Evolutionary conservation across 2,113 vertebrate genomes (phyloP), one percentile per base, ranked within the genome.

Genomic region (Sapayoa aenigma): DNA sequence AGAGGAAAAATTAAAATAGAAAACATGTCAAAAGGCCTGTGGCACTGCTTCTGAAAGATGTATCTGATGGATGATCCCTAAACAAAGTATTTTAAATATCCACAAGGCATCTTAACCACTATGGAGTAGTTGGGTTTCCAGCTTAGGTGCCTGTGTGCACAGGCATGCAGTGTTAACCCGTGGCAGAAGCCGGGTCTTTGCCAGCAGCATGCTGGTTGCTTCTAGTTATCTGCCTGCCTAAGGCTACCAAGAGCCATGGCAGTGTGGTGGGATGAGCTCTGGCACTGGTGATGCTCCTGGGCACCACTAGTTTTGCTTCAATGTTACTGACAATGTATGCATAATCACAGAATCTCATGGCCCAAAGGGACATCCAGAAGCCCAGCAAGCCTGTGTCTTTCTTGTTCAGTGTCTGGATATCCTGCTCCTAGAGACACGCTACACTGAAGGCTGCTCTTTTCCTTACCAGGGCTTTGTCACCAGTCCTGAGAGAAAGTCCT

Each of bases 161-260:
- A 5, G 7, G 8, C 41, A 4, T 12, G 0, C 0, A 1, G 27
- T 59, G 23, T 42, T 77, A 56, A n/a, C 19, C 16, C 2, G 0
- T 2, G 7, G n/a, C 1, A 11, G 11, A 31, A 33, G 9, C 25
- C 35, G 7, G 3, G 42, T 41, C 13, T 46, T 71, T 66, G 39
- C 20, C 3, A 2, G 31, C 27, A 41, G 12, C 3, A 1, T 5
- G 11, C 35, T 63, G 60, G 10, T 49, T 71, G 50, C 44, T 24
- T 9, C 44, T 1, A 4, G n/a, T 11, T 11, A 52, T 31, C 14
- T 25, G 7, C 19, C 44, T 35, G 25, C 33, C 47, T 3, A 0
- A 35, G 47, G 41, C 18, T 58, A n/a, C 52, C 4, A 10, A 67
- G 28, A 33, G 15, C 25, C 2, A 0, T 30, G 14, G 33, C 44